Evolutionary conservation across 2,888 invertebrate species (phyloP).

Genomic region (Dione vanillae): DNA sequence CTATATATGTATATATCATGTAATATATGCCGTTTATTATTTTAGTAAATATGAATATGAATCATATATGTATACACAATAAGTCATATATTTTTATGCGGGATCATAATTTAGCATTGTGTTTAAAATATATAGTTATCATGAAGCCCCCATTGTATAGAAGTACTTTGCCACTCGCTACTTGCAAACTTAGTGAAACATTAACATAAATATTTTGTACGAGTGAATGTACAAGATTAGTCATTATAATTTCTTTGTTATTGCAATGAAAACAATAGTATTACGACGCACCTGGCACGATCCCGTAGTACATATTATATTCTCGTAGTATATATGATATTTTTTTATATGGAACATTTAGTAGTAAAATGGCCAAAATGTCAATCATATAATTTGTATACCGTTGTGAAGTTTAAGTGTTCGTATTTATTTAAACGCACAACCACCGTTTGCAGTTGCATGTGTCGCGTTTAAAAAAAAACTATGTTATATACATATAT

Average conservation of each 20-base stretch:
- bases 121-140: conserved; percentile 1
- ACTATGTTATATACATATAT: too few species aligned
- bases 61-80: not conserved
- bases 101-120: not conserved
- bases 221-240: conserved; percentile 8
- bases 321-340: too few species aligned
- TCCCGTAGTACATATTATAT: not conserved
- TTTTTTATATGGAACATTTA: too few species aligned
- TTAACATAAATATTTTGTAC: conserved; percentile 14
- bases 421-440: too few species aligned
- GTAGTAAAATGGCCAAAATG: too few species aligned
- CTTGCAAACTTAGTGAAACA: not conserved
- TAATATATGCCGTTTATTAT: not conserved
- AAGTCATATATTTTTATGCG: too few species aligned
- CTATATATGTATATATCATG: too few species aligned
- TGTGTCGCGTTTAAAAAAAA: too few species aligned
- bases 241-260: conserved; percentile 22
- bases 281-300: not conserved
- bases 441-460: too few species aligned
- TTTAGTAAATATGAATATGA: conserved; percentile 2
- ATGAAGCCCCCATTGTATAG: not conserved
- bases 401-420: too few species aligned
- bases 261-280: not conserved
- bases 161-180: not conserved
- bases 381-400: too few species aligned